phyloP scores from a whole-genome alignment of 2,113 vertebrate species.

The Hassar affinis region DNA sequence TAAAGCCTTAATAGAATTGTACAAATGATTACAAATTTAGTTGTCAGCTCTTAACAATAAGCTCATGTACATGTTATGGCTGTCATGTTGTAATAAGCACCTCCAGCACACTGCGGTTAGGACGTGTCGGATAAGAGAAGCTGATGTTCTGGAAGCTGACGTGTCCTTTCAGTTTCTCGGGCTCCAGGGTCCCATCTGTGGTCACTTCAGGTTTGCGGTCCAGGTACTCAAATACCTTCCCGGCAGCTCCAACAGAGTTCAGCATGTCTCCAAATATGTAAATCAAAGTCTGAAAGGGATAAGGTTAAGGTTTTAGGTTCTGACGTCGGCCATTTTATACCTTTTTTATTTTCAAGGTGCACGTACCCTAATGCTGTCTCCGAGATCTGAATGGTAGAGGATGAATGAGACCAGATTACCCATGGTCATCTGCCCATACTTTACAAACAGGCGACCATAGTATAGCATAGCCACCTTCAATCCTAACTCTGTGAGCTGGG shows the following conservation, averaged over 20 bases:
- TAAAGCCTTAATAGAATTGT: too few species aligned
- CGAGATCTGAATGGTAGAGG: slow-evolving; percentile 76
- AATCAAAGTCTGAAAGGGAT: slow-evolving; percentile 65
- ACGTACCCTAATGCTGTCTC: slow-evolving; percentile 65
- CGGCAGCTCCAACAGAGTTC: slow-evolving; percentile 79
- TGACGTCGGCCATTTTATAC: neutral
- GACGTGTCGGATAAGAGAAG: slow-evolving; percentile 75
- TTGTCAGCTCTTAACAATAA: too few species aligned
- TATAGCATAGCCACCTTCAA: slow-evolving; percentile 75
- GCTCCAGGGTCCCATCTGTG: slow-evolving; percentile 61
- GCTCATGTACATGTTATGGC: too few species aligned
- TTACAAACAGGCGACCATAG: slow-evolving; percentile 74
- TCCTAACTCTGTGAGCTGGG: slow-evolving; percentile 69
- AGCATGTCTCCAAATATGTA: slow-evolving; percentile 76
- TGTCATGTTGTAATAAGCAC: slow-evolving; percentile 58
- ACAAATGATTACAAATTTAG: too few species aligned
- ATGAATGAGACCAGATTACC: slow-evolving; percentile 83
- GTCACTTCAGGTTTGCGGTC: slow-evolving; percentile 70
- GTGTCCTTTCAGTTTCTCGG: slow-evolving; percentile 64
- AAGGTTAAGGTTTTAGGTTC: neutral
- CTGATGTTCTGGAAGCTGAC: slow-evolving; percentile 69
- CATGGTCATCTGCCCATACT: slow-evolving; percentile 69
- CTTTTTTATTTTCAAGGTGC: neutral
- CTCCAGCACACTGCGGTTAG: slow-evolving; percentile 70
- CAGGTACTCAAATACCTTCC: slow-evolving; percentile 77